phyloP scores from a whole-genome alignment of 2,797 vertebrate genomes.

The Jordanella pulchra region DNA sequence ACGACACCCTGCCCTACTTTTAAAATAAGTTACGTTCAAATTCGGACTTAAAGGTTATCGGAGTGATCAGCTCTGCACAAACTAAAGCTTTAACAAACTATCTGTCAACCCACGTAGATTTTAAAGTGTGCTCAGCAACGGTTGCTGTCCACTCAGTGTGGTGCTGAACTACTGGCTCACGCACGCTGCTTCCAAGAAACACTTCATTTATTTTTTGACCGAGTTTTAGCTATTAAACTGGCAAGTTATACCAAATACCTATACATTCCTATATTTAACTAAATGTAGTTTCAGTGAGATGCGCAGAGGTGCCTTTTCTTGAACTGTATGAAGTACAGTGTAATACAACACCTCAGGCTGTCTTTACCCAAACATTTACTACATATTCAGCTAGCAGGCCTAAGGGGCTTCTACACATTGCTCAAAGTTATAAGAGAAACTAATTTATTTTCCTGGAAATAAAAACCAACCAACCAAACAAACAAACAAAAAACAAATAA shows the following conservation, averaged over 20 bases:
- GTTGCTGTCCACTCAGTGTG: slow-evolving; percentile 45
- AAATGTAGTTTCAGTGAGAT: not conserved
- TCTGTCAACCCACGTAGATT: not conserved
- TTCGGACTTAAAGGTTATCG: slow-evolving; percentile 4
- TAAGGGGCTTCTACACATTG: not conserved
- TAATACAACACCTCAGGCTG: not conserved
- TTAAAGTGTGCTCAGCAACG: slow-evolving; percentile 18
- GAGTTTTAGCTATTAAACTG: not conserved
- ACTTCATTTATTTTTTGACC: not conserved
- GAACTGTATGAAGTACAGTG: not conserved
- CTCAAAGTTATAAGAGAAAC: not conserved
- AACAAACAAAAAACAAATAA: too few relatives aligned
- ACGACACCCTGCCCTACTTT: slow-evolving; percentile 50
- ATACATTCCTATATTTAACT: not conserved
- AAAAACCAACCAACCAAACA: too few relatives aligned
- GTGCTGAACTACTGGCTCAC: slow-evolving; percentile 39
- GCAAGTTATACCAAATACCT: not conserved
- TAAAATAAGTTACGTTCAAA: slow-evolving; percentile 29
- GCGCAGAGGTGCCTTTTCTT: too few relatives aligned
- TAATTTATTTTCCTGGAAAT: too few relatives aligned
- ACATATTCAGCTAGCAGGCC: not conserved
- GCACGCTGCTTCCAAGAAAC: not conserved
- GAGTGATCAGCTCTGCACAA: not conserved
- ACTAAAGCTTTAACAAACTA: not conserved
- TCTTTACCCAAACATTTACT: not conserved